Conservation (phyloP, 2,113 vertebrate genomes). For the Marmota flaviventris region DNA sequence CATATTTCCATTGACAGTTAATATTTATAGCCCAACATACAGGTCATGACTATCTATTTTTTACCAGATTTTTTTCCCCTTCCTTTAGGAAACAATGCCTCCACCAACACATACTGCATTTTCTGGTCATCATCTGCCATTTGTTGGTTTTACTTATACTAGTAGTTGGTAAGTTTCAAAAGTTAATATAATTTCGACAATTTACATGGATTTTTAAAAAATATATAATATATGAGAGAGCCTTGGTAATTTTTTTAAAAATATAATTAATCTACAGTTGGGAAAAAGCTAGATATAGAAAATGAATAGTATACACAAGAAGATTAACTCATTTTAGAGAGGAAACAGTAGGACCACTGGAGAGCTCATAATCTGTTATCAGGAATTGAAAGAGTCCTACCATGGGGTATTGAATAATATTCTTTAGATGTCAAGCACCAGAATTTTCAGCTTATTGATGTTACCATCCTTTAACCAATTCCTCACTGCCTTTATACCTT, state of each 20-base stretch:
- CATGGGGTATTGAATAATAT: neutral
- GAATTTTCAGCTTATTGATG: neutral
- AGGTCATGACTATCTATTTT: neutral
- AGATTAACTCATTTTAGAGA: neutral
- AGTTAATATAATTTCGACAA: constrained; percentile 40
- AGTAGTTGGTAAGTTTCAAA: constrained; percentile 96
- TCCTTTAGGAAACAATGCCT: constrained; percentile 96
- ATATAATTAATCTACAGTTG: neutral
- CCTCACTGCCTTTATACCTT: neutral
- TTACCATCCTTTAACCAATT: neutral
- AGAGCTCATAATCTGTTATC: neutral
- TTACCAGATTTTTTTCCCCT: constrained; percentile 71
- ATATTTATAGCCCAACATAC: neutral
- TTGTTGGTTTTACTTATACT: constrained; percentile 98
- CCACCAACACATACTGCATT: constrained; percentile 98
- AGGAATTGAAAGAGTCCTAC: neutral
- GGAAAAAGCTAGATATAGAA: neutral
- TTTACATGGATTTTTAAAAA: constrained; percentile 54
- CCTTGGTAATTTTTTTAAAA: neutral
- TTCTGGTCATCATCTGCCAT: constrained; percentile 98
- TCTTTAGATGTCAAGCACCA: neutral
- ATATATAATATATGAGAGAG: neutral
- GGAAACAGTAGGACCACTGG: neutral
- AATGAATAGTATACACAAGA: neutral
- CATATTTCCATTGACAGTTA: neutral